Conservation (phyloP, 2,113 vertebrate genomes). For the Kryptolebias marmoratus region DNA sequence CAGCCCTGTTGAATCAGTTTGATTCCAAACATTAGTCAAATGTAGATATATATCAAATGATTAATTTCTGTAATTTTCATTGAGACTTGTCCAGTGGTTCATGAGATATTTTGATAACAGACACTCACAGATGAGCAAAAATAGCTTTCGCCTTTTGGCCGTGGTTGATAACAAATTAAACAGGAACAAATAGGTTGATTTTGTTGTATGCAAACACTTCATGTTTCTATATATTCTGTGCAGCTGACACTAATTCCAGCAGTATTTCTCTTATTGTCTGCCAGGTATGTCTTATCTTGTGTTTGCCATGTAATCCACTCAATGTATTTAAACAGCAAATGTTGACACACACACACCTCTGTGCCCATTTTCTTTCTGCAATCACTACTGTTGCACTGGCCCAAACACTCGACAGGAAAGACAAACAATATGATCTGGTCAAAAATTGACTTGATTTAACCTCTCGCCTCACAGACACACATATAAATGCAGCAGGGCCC, state of each 20-base stretch:
- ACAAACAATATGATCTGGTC: slow-evolving; percentile 42
- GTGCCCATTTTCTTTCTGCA: slow-evolving; percentile 27
- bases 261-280: background rate
- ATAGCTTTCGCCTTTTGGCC: too few species aligned
- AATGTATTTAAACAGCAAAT: slow-evolving; percentile 22
- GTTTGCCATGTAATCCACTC: slow-evolving; percentile 41
- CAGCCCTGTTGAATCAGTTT: too few species aligned
- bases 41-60: too few species aligned
- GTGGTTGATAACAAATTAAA: too few species aligned
- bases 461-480: slow-evolving; percentile 26
- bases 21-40: too few species aligned
- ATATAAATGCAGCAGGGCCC: slow-evolving; percentile 16
- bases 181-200: too few species aligned
- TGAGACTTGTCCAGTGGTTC: too few species aligned
- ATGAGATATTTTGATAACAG: too few species aligned
- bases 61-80: too few species aligned
- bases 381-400: background rate
- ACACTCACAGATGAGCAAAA: too few species aligned
- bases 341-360: background rate
- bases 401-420: background rate
- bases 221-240: background rate
- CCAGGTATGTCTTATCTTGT: slow-evolving; percentile 29
- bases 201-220: too few species aligned
- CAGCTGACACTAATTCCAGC: background rate
- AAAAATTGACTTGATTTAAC: slow-evolving; percentile 58